Conservation (phyloP, 2,888 invertebrate species). For the Abrostola triplasia region DNA sequence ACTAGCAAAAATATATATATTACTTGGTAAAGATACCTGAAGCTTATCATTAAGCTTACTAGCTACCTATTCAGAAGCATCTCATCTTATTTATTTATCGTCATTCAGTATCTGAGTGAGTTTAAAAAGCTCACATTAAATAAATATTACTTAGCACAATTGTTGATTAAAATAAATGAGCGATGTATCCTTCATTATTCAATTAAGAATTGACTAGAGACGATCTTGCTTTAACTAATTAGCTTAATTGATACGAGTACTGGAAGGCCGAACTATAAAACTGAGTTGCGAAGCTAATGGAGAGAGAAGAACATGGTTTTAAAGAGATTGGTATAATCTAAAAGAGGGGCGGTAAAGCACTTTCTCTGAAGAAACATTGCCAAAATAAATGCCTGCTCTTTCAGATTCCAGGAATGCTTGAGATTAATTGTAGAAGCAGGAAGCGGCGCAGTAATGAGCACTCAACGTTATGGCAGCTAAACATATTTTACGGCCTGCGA, state of each 20-base stretch:
- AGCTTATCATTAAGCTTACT: not conserved
- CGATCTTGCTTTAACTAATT: not conserved
- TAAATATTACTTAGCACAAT: not conserved
- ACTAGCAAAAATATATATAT: too few species aligned
- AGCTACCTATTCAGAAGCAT: not conserved
- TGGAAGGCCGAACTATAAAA: not conserved
- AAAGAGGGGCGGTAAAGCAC: too few species aligned
- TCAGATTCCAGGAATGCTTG: constrained; percentile 37
- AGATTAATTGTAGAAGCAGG: constrained; percentile 43
- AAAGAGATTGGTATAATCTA: too few species aligned
- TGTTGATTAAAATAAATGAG: not conserved
- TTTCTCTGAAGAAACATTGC: too few species aligned
- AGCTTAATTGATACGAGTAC: not conserved
- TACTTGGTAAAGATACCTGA: not conserved
- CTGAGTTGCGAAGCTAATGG: not conserved
- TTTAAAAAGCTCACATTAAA: not conserved
- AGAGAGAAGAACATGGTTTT: not conserved
- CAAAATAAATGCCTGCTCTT: too few species aligned
- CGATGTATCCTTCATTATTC: not conserved
- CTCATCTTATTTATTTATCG: not conserved
- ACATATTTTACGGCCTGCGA: constrained; percentile 44
- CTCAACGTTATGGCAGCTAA: constrained; percentile 35
- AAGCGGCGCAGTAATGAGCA: constrained; percentile 30
- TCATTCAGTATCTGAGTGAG: not conserved
- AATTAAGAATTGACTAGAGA: not conserved